Evolutionary conservation across 2,797 vertebrate species (phyloP).

Genomic region (Nasua narica): DNA sequence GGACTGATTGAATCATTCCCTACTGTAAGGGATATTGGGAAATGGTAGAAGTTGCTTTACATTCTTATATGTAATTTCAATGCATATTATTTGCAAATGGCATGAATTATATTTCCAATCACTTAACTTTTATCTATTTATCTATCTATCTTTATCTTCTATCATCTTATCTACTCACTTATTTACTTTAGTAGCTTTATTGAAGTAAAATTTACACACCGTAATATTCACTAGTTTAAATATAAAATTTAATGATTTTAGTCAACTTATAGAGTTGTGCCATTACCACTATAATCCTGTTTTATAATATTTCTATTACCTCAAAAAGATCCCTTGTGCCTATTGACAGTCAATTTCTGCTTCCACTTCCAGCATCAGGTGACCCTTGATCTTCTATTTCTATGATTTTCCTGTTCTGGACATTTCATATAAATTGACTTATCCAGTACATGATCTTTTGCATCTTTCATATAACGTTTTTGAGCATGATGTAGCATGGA

Average conservation of each 20-base stretch:
- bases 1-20: neutral
- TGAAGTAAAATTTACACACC: neutral
- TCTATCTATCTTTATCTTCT: neutral
- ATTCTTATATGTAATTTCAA: neutral
- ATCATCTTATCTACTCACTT: neutral
- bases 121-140: neutral
- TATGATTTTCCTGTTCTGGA: neutral
- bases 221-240: neutral
- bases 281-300: neutral
- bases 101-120: neutral
- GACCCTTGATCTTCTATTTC: neutral
- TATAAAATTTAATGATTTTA: neutral
- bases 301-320: neutral
- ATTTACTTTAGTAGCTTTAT: neutral
- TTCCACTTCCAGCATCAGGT: neutral
- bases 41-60: neutral
- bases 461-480: neutral
- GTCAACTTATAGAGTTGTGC: neutral
- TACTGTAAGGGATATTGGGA: neutral
- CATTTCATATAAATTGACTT: neutral
- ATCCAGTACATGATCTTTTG: neutral
- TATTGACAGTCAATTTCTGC: neutral
- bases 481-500: neutral
- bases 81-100: neutral
- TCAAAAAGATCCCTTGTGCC: neutral